phyloP scores from a whole-genome alignment of 2,113 vertebrate genomes.

The Leucosticte australis region DNA sequence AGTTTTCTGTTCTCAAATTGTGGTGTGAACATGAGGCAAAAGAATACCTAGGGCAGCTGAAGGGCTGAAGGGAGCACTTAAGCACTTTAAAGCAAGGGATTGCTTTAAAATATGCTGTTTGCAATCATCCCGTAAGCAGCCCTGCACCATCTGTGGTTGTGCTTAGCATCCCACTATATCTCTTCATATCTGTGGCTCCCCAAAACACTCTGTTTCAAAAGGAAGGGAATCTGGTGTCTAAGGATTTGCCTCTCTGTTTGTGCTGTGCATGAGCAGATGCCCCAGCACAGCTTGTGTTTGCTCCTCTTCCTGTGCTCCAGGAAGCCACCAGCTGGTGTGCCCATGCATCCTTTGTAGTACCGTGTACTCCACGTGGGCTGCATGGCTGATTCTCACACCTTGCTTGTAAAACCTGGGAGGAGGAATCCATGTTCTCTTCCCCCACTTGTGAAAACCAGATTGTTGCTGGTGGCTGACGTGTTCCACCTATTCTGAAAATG shows the following conservation, averaged over 20 bases:
- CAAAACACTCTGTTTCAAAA: neutral
- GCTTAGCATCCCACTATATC: neutral
- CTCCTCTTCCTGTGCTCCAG: neutral
- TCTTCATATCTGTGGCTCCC: neutral
- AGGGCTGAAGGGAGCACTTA: neutral
- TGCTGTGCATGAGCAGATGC: neutral
- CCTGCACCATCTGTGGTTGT: neutral
- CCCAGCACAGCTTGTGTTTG: neutral
- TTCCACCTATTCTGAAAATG: neutral
- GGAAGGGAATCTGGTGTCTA: neutral
- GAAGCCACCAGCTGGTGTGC: neutral
- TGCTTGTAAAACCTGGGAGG: neutral
- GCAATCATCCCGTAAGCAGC: neutral
- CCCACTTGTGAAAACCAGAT: neutral
- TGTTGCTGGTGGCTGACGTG: neutral
- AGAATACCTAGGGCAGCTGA: neutral
- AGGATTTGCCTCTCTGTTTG: neutral
- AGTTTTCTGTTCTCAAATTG: neutral
- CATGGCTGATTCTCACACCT: neutral
- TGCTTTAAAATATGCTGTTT: neutral
- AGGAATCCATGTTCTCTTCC: neutral
- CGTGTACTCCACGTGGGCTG: accelerated
- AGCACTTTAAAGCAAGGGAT: neutral
- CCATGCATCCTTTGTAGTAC: neutral
- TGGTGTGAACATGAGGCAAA: neutral